These are phyloP conservation scores for Seladonia tumulorum DNA, from an alignment of 2,888 invertebrate genomes.

Conservation along the genomic window DNA sequence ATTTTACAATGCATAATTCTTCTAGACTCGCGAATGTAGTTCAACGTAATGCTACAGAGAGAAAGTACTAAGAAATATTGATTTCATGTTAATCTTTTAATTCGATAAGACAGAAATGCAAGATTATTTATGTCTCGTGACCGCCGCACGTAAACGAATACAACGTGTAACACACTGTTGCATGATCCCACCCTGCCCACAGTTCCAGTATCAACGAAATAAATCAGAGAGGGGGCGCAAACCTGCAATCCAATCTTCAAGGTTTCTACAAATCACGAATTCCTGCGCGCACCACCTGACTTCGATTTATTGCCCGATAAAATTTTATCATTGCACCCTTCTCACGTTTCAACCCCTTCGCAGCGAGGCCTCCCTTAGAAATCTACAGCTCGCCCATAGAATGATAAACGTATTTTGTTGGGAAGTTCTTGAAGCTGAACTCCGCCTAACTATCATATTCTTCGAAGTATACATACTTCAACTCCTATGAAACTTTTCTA, in stretches of 20 bases:
- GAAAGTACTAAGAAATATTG: too few relatives aligned
- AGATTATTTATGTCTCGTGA: too few relatives aligned
- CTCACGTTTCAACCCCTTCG: conserved; percentile 15
- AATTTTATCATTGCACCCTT: conserved; percentile 33
- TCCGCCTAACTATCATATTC: neutral
- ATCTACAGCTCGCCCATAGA: neutral
- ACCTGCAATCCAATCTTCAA: conserved; percentile 25
- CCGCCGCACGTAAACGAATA: neutral
- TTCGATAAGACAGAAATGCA: too few relatives aligned
- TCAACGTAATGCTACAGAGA: too few relatives aligned
- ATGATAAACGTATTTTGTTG: conserved; percentile 3
- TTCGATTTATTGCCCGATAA: conserved; percentile 44
- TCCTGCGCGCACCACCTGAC: conserved; percentile 18
- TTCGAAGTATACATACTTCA: neutral
- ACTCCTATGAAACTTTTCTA: neutral
- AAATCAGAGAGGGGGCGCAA: conserved; percentile 30
- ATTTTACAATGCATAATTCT: too few relatives aligned
- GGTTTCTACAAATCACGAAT: conserved; percentile 36
- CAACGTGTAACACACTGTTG: neutral
- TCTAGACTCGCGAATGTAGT: too few relatives aligned
- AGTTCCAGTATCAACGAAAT: neutral
- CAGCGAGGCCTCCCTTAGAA: neutral
- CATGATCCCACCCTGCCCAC: neutral
- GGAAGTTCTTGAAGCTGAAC: neutral
- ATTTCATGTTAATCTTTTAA: too few relatives aligned